A percentile compares a stretch with the other conserved stretches of the same genome.
Evolutionary conservation across 2,113 vertebrate species (phyloP).

Genomic region (Phalacrocorax carbo): DNA sequence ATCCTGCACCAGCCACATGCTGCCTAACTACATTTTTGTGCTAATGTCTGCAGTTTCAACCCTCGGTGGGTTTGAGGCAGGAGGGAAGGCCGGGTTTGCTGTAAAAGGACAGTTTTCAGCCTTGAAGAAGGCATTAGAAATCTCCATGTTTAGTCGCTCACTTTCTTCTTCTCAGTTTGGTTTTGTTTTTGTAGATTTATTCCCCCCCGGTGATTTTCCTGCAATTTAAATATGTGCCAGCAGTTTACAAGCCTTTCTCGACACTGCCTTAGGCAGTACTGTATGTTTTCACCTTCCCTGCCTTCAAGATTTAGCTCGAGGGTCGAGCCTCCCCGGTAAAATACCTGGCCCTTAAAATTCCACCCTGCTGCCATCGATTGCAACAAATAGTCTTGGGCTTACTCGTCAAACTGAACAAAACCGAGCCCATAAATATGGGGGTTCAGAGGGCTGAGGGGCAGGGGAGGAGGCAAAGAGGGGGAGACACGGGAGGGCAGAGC

Average conservation of each 20-base stretch:
- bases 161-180: not conserved
- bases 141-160: not conserved
- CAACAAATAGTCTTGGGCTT: not conserved
- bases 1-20: not conserved
- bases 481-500: not conserved
- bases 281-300: not conserved
- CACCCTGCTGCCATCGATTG: slow-evolving; percentile 3
- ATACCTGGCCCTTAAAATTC: slow-evolving; percentile 44
- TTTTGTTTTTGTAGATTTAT: slow-evolving; percentile 7
- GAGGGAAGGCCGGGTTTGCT: not conserved
- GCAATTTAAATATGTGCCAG: slow-evolving; percentile 43
- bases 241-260: slow-evolving; percentile 37
- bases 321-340: not conserved
- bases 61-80: not conserved
- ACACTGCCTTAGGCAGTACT: not conserved
- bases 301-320: slow-evolving; percentile 12
- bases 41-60: not conserved
- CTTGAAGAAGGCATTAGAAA: not conserved
- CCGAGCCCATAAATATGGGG: not conserved
- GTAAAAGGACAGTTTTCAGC: not conserved
- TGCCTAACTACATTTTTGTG: not conserved
- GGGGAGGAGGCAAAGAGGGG: not conserved
- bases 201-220: slow-evolving; percentile 9
- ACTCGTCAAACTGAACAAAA: slow-evolving; percentile 36
- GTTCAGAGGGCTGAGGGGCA: not conserved